A percentile compares a stretch with the other conserved stretches of the same genome.
Conservation (phyloP, 2,113 vertebrate genomes). For the Nesospiza acunhae region DNA sequence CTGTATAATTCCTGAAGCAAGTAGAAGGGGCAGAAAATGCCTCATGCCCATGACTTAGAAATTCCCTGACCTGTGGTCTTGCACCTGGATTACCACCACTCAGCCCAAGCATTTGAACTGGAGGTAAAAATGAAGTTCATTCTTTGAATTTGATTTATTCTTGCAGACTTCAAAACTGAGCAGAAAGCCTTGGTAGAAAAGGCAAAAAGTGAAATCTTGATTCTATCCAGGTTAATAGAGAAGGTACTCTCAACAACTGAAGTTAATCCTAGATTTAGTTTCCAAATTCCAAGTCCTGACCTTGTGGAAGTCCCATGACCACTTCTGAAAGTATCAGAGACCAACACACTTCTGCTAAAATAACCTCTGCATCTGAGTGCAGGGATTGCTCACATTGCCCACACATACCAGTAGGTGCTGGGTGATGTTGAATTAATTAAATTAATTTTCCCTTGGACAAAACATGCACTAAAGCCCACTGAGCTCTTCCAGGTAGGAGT, state of each 20-base stretch:
- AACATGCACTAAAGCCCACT: rapidly evolving
- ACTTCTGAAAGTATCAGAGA: background rate
- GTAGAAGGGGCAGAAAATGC: background rate
- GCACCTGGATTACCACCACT: background rate
- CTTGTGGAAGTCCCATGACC: background rate
- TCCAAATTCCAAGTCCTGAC: background rate
- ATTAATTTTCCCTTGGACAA: background rate
- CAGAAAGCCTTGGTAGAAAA: background rate
- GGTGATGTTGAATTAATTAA: background rate
- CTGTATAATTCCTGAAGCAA: background rate
- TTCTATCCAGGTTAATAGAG: background rate
- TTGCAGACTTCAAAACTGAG: background rate
- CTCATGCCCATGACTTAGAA: rapidly evolving
- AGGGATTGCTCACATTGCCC: background rate
- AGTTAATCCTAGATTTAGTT: background rate
- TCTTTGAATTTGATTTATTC: background rate
- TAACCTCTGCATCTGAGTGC: background rate
- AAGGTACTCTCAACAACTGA: background rate
- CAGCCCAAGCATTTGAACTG: background rate
- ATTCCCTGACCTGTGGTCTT: background rate
- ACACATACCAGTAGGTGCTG: rapidly evolving
- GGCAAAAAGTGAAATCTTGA: background rate
- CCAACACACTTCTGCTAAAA: background rate
- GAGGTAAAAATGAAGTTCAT: background rate
- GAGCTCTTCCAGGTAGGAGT: background rate